Evolutionary conservation across 2,797 vertebrate genomes (phyloP).

Genomic region (Xiphorhynchus erythropygius): DNA sequence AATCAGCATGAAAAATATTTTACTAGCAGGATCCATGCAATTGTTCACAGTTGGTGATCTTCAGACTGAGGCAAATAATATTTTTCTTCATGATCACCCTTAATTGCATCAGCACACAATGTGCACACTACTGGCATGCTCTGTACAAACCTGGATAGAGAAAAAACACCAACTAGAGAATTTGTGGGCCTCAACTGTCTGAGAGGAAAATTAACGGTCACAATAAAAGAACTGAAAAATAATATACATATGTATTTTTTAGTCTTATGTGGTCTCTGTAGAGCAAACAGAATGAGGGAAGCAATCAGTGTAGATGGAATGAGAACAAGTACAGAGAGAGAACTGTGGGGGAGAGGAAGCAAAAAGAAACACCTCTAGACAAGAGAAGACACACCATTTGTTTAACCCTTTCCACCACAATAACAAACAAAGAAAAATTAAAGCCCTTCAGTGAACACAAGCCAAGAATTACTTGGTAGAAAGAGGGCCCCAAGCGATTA

Average conservation of each 20-base stretch:
- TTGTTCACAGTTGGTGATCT: background rate
- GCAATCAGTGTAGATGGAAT: background rate
- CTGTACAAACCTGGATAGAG: background rate
- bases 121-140: background rate
- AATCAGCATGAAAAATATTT: background rate
- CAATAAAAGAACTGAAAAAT: background rate
- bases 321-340: background rate
- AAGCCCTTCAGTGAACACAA: background rate
- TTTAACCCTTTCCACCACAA: background rate
- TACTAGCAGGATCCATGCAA: background rate
- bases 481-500: background rate
- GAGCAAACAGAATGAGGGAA: background rate
- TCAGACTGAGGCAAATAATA: background rate
- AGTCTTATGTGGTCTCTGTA: background rate
- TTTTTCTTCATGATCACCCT: background rate
- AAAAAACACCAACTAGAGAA: background rate
- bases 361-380: background rate
- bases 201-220: background rate
- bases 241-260: background rate
- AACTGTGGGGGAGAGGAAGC: background rate
- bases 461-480: background rate
- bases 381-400: background rate
- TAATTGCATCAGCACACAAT: background rate
- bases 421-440: background rate
- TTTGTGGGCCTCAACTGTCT: background rate